phyloP scores from a whole-genome alignment of 2,888 invertebrate species.

The Eilema depressum region DNA sequence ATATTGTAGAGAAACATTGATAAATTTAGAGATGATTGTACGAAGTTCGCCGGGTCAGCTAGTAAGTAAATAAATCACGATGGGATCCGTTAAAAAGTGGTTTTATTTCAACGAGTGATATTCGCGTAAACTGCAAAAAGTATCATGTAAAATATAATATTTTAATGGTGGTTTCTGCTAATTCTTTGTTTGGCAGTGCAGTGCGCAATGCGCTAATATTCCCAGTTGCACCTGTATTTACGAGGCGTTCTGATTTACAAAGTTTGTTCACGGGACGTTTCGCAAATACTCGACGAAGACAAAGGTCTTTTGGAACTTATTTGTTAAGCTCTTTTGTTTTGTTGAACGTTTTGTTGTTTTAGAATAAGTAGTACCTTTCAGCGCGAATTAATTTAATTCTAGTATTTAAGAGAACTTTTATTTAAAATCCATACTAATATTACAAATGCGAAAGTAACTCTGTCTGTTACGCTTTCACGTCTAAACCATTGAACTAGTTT shows the following conservation, averaged over 20 bases:
- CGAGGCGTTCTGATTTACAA: slow-evolving; percentile 26
- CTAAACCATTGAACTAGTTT: too few species aligned
- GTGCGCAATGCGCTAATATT: slow-evolving; percentile 24
- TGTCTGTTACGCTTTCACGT: too few species aligned
- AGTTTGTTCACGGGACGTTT: slow-evolving; percentile 8
- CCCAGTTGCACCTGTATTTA: slow-evolving; percentile 23
- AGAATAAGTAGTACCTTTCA: neutral
- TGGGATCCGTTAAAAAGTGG: too few species aligned
- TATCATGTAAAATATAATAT: too few species aligned
- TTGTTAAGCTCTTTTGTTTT: slow-evolving; percentile 15
- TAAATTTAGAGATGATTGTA: too few species aligned
- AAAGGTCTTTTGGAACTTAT: slow-evolving; percentile 16
- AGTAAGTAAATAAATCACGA: too few species aligned
- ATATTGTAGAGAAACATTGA: too few species aligned
- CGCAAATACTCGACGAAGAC: slow-evolving; percentile 12
- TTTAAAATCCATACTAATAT: too few species aligned
- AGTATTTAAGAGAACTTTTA: neutral
- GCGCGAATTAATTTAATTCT: neutral
- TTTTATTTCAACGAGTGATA: too few species aligned
- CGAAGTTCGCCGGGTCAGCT: too few species aligned
- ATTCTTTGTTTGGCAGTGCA: slow-evolving; percentile 29
- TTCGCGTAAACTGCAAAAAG: too few species aligned
- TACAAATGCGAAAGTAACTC: too few species aligned
- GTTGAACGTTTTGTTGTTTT: slow-evolving; percentile 6
- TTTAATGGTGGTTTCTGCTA: neutral